Evolutionary conservation across 1,140 invertebrate species (phyloP).

Genomic region (Leptinotarsa texana): DNA sequence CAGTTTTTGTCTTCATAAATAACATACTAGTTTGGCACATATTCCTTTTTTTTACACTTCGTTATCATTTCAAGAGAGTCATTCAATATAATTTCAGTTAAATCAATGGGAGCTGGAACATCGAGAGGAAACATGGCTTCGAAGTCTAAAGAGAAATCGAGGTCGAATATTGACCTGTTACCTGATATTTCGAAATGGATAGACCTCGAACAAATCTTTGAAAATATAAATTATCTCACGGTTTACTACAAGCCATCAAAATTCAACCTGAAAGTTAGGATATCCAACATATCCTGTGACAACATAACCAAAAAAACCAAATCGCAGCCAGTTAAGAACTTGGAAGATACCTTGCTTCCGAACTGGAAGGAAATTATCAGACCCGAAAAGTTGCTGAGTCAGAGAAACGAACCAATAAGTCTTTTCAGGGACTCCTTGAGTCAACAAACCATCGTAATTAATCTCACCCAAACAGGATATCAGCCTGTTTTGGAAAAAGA

Average conservation of each 20-base stretch:
- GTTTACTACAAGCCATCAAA: constrained; percentile 52
- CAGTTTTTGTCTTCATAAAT: too few relatives aligned
- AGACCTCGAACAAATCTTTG: constrained; percentile 50
- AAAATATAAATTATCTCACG: constrained; percentile 42
- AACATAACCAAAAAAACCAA: constrained; percentile 2
- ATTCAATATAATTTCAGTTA: too few relatives aligned
- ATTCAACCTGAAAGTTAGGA: constrained; percentile 40
- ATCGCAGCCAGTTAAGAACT: background rate
- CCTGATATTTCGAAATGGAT: constrained; percentile 48
- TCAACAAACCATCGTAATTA: constrained; percentile 50
- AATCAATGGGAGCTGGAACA: too few relatives aligned
- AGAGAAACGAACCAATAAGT: constrained; percentile 53
- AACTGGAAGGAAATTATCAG: constrained; percentile 10
- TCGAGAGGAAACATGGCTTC: too few relatives aligned
- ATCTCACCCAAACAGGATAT: constrained; percentile 45
- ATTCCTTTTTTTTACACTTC: too few relatives aligned
- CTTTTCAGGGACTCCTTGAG: constrained; percentile 53
- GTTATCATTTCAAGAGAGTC: too few relatives aligned
- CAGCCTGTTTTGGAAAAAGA: constrained; percentile 10
- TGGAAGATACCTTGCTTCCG: background rate
- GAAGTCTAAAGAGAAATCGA: too few relatives aligned
- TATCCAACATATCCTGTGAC: constrained; percentile 44
- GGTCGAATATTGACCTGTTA: background rate
- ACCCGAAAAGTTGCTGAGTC: constrained; percentile 26
- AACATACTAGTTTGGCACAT: too few relatives aligned